These are phyloP conservation scores for Craseonycteris thonglongyai DNA, from an alignment of 2,113 vertebrate species.

Conservation along the genomic window DNA sequence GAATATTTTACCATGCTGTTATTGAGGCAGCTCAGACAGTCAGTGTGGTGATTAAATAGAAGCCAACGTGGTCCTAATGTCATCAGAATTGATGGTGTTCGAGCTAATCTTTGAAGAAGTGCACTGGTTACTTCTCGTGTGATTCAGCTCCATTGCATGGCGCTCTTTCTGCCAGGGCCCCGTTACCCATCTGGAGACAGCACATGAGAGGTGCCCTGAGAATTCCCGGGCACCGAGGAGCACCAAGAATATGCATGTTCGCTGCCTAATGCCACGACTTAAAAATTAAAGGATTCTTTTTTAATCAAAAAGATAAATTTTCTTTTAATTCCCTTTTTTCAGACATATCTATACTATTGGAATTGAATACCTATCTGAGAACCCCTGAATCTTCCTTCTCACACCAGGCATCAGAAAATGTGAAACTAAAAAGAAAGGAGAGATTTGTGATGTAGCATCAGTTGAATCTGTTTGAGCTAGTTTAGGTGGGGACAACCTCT, in stretches of 20 bases:
- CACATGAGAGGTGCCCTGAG: neutral
- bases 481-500: no score
- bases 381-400: neutral
- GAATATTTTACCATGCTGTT: constrained; percentile 61
- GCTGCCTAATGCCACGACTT: neutral
- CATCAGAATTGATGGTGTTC: constrained; percentile 47
- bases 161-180: neutral
- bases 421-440: neutral
- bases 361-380: neutral
- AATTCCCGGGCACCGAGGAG: neutral
- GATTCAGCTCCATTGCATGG: neutral
- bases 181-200: neutral
- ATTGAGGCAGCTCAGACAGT: constrained; percentile 52
- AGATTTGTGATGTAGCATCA: fast-evolving
- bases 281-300: neutral
- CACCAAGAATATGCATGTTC: no score
- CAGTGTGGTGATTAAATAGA: constrained; percentile 51
- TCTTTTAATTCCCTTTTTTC: neutral
- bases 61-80: constrained; percentile 46
- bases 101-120: constrained; percentile 18
- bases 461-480: neutral
- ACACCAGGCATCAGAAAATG: neutral
- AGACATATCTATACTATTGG: neutral
- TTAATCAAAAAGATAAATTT: neutral
- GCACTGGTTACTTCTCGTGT: neutral